Base-by-base conservation (phyloP, 1,140 invertebrate species). In the Diorhabda sublineata region DNA sequence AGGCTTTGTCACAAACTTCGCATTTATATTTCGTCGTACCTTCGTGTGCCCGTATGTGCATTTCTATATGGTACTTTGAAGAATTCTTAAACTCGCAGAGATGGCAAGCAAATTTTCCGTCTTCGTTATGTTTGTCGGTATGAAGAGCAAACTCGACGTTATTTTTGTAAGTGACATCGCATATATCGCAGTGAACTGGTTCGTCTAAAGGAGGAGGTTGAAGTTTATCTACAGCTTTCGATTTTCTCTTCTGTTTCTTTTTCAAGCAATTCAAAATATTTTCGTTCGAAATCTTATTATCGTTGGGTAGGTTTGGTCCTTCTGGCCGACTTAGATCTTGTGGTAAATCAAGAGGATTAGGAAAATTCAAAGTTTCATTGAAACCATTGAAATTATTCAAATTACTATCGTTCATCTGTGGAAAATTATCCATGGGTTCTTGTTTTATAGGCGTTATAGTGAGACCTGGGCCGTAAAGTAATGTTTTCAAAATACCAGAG, bases 11-110 rank as follows among this genome's bases (percentile, higher is more conserved):
- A 63, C 84, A 85, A 8, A 79, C 78, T 11, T 83, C 78, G 66
- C 84, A 85, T 70, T 80, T 83, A 66, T 82, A 84, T 77, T 84
- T 78, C 5, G 79, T 83, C 44, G 69, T 78, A 76, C 82, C 79
- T 79, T 83, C 74, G 63, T 78, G 77, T 2, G 72, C 74, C 56
- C 71, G 66, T 7, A 78, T 73, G 61, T 83, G 82, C 11, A 79
- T 73, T 7, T 80, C 75, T 3, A 83, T 69, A 60, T 79, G 77
- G 66, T 81, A 83, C 58, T 79, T 82, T 63, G 82, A 80, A 2
- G 73, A 47, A 3, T 80, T 82, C 5, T 74, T 76, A 45, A 80
- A 84, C 7, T 81, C 76, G 67, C 83, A 84, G 5, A 78, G 47
- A 0, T 80, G 75, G 52, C 83, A 84, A 44, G 76, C 73, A 5